A percentile compares a stretch with the other conserved stretches of the same genome.
These are phyloP conservation scores for Hydrolagus affinis DNA, from an alignment of 2,113 vertebrate genomes.

Conservation along the genomic window DNA sequence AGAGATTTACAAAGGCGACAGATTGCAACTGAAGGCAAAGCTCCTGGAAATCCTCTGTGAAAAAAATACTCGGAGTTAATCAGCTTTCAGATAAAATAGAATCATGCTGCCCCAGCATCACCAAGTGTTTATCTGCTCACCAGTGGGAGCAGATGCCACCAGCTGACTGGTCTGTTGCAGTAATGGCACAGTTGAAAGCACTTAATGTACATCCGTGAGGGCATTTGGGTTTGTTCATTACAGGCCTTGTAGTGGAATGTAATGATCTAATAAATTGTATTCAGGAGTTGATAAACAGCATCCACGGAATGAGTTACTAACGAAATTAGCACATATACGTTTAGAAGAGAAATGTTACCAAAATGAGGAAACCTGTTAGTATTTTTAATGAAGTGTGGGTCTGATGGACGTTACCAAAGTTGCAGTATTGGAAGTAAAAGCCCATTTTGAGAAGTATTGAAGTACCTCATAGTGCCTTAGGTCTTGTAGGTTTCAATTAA, in stretches of 20 bases:
- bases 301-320: no score
- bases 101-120: neutral
- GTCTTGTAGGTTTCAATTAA: no score
- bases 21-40: slow-evolving; percentile 27
- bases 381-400: no score
- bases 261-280: neutral
- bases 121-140: neutral
- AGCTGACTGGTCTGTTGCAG: neutral
- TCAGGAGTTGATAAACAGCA: neutral
- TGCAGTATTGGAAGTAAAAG: no score
- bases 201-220: neutral
- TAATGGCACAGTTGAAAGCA: neutral
- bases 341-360: no score
- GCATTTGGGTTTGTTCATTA: neutral
- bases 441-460: no score
- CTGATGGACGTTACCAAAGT: no score
- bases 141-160: neutral
- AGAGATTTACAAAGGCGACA: slow-evolving; percentile 23
- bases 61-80: slow-evolving; percentile 6
- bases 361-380: no score
- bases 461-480: no score
- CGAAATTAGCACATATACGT: no score
- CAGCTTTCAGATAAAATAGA: slow-evolving; percentile 22
- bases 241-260: neutral
- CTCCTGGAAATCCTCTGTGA: slow-evolving; percentile 16